phyloP scores from a whole-genome alignment of 2,888 invertebrate genomes.

The Scaptodrosophila latifasciaeformis region DNA sequence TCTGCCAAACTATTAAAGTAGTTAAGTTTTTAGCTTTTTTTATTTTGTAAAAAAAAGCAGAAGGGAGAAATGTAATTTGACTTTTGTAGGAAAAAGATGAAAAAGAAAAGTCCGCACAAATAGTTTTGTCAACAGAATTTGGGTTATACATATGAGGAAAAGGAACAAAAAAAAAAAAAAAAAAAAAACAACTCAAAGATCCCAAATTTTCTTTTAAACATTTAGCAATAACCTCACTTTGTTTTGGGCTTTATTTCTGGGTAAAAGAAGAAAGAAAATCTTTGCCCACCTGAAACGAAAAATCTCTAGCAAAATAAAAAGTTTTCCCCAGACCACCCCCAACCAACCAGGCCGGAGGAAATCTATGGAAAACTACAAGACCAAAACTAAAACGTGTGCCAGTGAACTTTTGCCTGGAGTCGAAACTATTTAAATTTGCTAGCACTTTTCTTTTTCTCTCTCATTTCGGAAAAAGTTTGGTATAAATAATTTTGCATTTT shows the following conservation, averaged over 20 bases:
- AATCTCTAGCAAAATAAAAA: conserved; percentile 3
- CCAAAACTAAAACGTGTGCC: not conserved
- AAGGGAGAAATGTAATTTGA: conserved; percentile 55
- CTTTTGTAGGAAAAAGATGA: conserved; percentile 37
- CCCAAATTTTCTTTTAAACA: conserved; percentile 22
- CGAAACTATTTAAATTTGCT: conserved; percentile 62
- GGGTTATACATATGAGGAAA: conserved; percentile 49
- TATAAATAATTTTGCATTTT: conserved; percentile 69
- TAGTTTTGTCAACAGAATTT: conserved; percentile 44
- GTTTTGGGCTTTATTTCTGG: not conserved
- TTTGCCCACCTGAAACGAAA: no score
- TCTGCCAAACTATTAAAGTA: conserved; percentile 55
- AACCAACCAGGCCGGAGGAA: no score
- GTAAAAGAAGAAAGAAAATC: no score
- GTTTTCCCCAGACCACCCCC: not conserved
- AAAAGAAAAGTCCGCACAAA: conserved; percentile 19
- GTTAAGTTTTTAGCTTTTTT: conserved; percentile 39
- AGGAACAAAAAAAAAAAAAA: conserved; percentile 28
- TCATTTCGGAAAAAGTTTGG: conserved; percentile 46
- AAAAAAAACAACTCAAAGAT: conserved; percentile 17
- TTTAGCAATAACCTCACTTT: conserved; percentile 13
- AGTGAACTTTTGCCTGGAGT: conserved; percentile 30
- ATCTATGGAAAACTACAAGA: no score
- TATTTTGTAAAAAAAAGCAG: no score
- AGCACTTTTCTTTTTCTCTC: conserved; percentile 27